Percentiles rank a stretch among this genome's conserved stretches.
These are phyloP conservation scores for Aphelenchoides fujianensis DNA, from an alignment of 1,140 invertebrate species.

Conservation along the genomic window DNA sequence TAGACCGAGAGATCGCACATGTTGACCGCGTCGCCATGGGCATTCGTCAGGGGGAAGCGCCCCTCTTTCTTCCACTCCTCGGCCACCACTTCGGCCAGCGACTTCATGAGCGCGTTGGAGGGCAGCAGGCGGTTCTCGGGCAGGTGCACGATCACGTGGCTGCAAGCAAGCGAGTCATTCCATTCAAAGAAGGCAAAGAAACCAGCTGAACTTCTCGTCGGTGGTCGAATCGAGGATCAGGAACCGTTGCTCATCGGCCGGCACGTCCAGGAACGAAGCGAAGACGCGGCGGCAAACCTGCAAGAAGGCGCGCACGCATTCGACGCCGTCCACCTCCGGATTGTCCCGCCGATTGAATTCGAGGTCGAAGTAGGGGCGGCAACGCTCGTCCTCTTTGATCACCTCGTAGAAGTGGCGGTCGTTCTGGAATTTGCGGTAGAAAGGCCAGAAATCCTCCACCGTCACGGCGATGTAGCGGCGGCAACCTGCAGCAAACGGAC, in stretches of 20 bases:
- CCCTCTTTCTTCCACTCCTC: conserved; percentile 29
- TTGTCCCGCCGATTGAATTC: conserved; percentile 68
- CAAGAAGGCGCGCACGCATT: conserved; percentile 21
- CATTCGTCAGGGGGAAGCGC: too few species aligned
- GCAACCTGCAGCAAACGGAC: neutral
- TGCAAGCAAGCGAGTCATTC: too few species aligned
- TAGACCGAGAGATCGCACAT: conserved; percentile 71
- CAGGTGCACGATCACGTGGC: conserved; percentile 70
- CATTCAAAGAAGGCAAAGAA: too few species aligned
- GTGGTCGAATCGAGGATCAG: conserved; percentile 70
- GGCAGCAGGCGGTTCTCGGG: conserved; percentile 65
- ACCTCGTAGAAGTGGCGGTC: conserved; percentile 68
- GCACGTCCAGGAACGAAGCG: conserved; percentile 12
- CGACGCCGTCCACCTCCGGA: conserved; percentile 64
- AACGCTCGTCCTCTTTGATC: conserved; percentile 68
- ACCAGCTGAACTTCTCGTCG: conserved; percentile 69
- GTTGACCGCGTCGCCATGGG: too few species aligned
- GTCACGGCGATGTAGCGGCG: neutral
- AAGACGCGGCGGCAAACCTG: conserved; percentile 9
- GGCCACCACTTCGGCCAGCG: conserved; percentile 67
- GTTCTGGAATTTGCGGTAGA: neutral
- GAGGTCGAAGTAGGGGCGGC: conserved; percentile 72
- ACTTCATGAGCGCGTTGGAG: conserved; percentile 68
- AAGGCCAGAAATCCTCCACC: neutral
- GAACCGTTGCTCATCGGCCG: conserved; percentile 55